Conservation (phyloP, 2,113 vertebrate genomes). For the Rhabdomys dilectus region DNA sequence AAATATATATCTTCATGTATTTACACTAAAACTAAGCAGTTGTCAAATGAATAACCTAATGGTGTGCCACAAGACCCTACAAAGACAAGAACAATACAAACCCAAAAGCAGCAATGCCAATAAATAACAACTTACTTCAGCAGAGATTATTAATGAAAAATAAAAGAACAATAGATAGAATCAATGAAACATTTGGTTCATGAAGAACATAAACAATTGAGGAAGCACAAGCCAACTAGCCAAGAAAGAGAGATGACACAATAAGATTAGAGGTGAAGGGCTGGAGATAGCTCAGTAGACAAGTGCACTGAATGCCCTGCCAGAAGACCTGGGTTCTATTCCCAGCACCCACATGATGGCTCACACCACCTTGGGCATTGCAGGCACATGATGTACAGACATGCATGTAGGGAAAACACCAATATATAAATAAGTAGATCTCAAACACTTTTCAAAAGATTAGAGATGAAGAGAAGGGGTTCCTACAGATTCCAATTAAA, state of each 20-base stretch:
- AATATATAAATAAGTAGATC: no score
- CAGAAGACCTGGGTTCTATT: background rate
- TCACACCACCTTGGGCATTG: background rate
- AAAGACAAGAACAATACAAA: no score
- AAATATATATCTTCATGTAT: no score
- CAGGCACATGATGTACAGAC: background rate
- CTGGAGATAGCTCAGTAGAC: no score
- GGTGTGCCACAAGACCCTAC: no score
- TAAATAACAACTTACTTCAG: background rate
- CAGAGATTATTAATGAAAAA: background rate
- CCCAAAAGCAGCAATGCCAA: background rate
- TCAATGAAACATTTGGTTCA: background rate
- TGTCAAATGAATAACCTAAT: no score
- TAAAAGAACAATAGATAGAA: background rate
- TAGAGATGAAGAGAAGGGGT: background rate
- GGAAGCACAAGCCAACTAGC: background rate
- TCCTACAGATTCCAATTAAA: background rate
- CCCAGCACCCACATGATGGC: background rate
- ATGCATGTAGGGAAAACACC: background rate
- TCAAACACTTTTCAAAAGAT: no score
- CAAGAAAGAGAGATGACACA: background rate
- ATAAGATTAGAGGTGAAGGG: background rate
- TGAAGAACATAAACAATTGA: background rate
- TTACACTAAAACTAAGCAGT: no score
- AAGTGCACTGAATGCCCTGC: no score